Percentiles rank a stretch among this genome's conserved stretches.
phyloP scores from a whole-genome alignment of 2,113 vertebrate species.

The Uropsilus gracilis region DNA sequence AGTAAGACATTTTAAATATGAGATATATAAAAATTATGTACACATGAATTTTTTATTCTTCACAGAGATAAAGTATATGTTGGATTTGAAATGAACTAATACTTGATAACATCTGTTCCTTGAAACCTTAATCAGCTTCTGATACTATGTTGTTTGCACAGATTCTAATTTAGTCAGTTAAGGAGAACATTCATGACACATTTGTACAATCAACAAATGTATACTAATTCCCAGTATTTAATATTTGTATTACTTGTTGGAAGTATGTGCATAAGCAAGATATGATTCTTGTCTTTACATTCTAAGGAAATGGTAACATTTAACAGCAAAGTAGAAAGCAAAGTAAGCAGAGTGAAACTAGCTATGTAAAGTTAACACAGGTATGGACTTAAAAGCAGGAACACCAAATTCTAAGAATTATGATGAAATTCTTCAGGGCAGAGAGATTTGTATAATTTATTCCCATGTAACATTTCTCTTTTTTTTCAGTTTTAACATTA shows the following conservation, averaged over 20 bases:
- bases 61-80: neutral
- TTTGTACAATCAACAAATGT: neutral
- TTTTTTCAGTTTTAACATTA: no score
- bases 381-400: neutral
- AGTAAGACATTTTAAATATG: neutral
- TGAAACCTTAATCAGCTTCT: neutral
- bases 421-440: neutral
- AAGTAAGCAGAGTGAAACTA: neutral
- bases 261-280: neutral
- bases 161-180: neutral
- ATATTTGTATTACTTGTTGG: neutral
- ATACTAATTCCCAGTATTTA: neutral
- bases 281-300: neutral
- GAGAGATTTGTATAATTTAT: neutral
- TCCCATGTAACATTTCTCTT: no score
- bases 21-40: neutral
- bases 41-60: neutral
- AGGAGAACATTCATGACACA: neutral
- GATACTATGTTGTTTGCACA: neutral
- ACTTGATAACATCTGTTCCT: neutral
- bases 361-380: neutral
- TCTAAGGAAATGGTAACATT: slow-evolving; percentile 19
- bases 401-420: neutral
- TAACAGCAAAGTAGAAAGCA: neutral
- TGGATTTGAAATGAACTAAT: slow-evolving; percentile 19